Evolutionary conservation across 2,888 invertebrate genomes (phyloP), one percentile per base, ranked within the genome.

Genomic region (Spicauda simplicius): DNA sequence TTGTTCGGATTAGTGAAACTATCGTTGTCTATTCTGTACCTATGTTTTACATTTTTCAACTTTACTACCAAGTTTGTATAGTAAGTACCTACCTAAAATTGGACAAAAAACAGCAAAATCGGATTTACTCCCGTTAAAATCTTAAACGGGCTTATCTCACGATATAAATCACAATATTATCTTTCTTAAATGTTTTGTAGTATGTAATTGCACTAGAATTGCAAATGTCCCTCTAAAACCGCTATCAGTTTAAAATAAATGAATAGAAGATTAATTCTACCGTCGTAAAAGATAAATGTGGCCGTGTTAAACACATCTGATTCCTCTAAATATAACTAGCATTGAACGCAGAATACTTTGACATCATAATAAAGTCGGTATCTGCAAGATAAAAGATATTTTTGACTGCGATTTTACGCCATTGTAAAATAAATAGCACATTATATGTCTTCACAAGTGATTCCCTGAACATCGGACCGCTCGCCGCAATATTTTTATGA

Each of bases 381-480:
- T 16, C 18, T 50, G 37, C 14, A 16, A 61, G 37, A 61, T 66
- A 55, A 61, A 67, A 54, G n/a, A 55, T 66, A 61, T 62, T 62
- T 66, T 68, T 57, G 57, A 37, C 37, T 45, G 54, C 65, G 65
- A 70, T 62, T 70, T 71, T 70, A 72, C 68, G 65, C 68, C 63
- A 18, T 64, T 63, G 71, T 66, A 69, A 70, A 71, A 74, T 76
- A 73, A 74, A 75, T 54, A 68, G 63, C 63, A 37, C 58, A 59
- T 58, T 58, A 68, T 73, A 77, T 74, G 71, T 75, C 73, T 76
- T 72, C 72, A 71, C 72, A 73, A 72, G 58, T 63, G 63, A 57
- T 68, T 68, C 52, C 62, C 67, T 57, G 57, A 54, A 54, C 68
- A 58, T 59, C 45, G 18, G 55, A 41, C n/a, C 48, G 60, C 59